These are phyloP conservation scores for Drosophila nigrodunni DNA, from an alignment of 1,140 invertebrate species.

Conservation along the genomic window DNA sequence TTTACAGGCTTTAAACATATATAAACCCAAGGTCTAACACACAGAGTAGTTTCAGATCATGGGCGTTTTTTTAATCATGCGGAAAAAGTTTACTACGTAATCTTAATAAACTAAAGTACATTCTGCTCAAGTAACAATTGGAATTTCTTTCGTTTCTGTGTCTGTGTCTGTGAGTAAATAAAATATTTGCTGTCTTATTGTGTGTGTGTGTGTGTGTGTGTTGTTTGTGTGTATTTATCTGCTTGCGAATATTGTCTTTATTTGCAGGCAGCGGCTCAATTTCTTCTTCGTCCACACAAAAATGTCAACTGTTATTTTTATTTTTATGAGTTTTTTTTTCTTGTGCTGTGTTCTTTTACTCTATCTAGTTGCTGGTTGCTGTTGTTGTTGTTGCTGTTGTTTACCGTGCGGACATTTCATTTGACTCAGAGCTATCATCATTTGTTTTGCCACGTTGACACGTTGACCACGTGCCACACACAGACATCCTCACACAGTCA, in stretches of 20 bases:
- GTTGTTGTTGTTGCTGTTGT: conserved; percentile 30
- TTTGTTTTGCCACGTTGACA: conserved; percentile 77
- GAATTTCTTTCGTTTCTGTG: not conserved
- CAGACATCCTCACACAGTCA: not conserved
- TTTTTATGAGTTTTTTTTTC: conserved; percentile 32
- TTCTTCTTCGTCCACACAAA: conserved; percentile 40
- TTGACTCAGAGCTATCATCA: conserved; percentile 77
- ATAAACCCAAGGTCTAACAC: not conserved
- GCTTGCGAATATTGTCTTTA: conserved; percentile 72
- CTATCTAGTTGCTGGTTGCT: conserved; percentile 4
- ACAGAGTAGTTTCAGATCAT: not conserved
- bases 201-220: not conserved
- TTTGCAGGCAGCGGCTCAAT: conserved; percentile 59
- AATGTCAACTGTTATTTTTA: conserved; percentile 62
- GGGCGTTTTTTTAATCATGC: not conserved
- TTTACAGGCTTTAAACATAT: not conserved
- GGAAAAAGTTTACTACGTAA: not conserved
- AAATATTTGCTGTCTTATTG: no score
- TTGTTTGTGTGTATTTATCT: conserved; percentile 27
- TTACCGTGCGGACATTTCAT: conserved; percentile 69
- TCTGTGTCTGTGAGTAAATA: not conserved
- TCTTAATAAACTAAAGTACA: conserved; percentile 15
- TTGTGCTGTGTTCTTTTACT: not conserved
- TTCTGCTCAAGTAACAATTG: conserved; percentile 7
- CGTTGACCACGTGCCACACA: conserved; percentile 47